These are phyloP conservation scores for Ditylenchus dipsaci DNA, from an alignment of 1,140 invertebrate genomes.

Conservation along the genomic window DNA sequence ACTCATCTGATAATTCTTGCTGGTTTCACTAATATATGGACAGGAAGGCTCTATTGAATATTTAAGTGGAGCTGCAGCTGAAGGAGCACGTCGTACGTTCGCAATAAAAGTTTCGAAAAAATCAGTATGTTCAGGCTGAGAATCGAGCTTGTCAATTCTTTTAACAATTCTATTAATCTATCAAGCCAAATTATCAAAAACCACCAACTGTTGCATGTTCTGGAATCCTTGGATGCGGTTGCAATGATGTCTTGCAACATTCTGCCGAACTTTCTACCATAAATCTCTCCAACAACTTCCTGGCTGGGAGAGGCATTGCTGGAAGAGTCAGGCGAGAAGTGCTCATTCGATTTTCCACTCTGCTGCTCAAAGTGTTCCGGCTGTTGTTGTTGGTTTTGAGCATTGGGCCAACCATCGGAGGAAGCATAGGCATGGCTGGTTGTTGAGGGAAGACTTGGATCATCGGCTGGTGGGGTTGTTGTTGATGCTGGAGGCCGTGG, in stretches of 20 bases:
- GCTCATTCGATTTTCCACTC: background rate
- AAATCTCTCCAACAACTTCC: conserved; percentile 26
- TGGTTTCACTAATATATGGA: too few relatives aligned
- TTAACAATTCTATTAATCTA: too few relatives aligned
- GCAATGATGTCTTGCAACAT: conserved; percentile 30
- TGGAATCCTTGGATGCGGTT: conserved; percentile 24
- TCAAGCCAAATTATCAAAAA: background rate
- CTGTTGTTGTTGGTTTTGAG: background rate
- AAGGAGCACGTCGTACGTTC: too few relatives aligned
- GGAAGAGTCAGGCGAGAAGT: background rate
- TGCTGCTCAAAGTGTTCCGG: background rate
- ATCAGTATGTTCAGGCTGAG: too few relatives aligned
- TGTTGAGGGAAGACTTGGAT: background rate
- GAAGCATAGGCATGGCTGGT: background rate
- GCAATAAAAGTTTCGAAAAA: too few relatives aligned
- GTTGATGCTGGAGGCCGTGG: background rate
- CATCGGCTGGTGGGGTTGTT: conserved; percentile 9
- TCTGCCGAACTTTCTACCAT: conserved; percentile 28
- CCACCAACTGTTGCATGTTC: conserved; percentile 18
- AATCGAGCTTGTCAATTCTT: too few relatives aligned
- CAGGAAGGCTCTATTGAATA: too few relatives aligned
- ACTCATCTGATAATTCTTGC: too few relatives aligned
- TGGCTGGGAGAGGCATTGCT: conserved; percentile 3
- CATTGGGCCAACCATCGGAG: background rate
- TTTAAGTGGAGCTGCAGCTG: too few relatives aligned